Conservation (phyloP, 35 echinoderm and acorn worm genomes). For the Anneissia japonica region DNA sequence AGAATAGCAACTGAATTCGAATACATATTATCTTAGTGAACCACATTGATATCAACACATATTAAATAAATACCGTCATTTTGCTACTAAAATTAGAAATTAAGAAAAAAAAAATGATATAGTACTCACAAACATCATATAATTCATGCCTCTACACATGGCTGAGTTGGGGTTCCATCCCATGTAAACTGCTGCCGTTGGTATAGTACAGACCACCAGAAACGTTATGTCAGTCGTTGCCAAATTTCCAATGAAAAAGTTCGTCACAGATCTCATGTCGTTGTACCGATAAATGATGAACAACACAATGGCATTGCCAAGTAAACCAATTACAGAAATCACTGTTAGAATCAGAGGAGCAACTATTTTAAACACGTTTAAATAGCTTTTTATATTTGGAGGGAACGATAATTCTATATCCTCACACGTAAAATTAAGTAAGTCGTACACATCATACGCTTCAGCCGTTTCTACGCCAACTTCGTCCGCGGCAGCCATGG, state of each 20-base stretch:
- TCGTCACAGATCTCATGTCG: slow-evolving; percentile 12
- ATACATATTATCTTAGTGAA: too few species aligned
- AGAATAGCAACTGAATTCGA: too few species aligned
- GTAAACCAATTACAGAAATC: not conserved
- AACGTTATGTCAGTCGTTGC: not conserved
- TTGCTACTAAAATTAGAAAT: too few species aligned
- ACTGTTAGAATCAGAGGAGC: not conserved
- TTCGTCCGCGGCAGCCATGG: not conserved
- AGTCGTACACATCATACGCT: not conserved
- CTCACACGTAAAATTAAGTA: not conserved
- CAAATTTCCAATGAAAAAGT: slow-evolving; percentile 7
- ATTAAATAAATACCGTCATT: too few species aligned
- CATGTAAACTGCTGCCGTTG: not conserved
- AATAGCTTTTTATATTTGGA: not conserved
- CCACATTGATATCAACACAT: too few species aligned
- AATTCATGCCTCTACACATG: not conserved
- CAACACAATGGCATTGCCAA: slow-evolving; percentile 1
- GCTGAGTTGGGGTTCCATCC: not conserved
- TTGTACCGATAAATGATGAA: slow-evolving; percentile 10
- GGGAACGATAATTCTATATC: not conserved
- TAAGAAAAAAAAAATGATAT: too few species aligned
- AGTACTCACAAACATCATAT: not conserved
- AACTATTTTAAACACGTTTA: not conserved
- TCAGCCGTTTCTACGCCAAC: too few species aligned
- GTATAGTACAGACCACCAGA: not conserved